Conservation (phyloP, 1,140 invertebrate genomes). For the Aphidius gifuensis region DNA sequence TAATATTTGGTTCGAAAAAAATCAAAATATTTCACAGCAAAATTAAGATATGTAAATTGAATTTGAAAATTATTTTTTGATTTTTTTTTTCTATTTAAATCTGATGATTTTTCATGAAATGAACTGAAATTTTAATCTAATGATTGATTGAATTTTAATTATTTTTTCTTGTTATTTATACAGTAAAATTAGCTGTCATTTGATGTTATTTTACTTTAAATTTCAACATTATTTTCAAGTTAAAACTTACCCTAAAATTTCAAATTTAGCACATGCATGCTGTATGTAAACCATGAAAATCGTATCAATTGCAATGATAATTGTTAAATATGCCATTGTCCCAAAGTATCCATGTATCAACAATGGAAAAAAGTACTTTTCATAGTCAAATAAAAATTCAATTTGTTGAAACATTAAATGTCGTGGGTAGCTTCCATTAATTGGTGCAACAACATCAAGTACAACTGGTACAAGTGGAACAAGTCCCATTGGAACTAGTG, state of each 20-base stretch:
- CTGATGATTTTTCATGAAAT: too few species aligned
- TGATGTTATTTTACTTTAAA: too few species aligned
- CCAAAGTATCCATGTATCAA: slow-evolving; percentile 34
- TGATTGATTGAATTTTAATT: too few species aligned
- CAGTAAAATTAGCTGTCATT: too few species aligned
- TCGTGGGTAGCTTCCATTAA: slow-evolving; percentile 23
- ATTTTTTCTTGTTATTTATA: too few species aligned
- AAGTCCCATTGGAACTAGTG: slow-evolving; percentile 30
- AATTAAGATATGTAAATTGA: too few species aligned
- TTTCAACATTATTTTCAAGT: too few species aligned
- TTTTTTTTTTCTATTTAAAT: too few species aligned
- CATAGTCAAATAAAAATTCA: slow-evolving; percentile 33
- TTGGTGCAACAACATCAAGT: slow-evolving; percentile 26
- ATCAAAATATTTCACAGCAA: too few species aligned
- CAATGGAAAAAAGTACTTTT: slow-evolving; percentile 33
- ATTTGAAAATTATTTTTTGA: too few species aligned
- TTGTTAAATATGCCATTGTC: slow-evolving; percentile 28
- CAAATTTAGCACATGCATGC: slow-evolving; percentile 33
- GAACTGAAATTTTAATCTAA: too few species aligned
- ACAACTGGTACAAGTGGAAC: slow-evolving; percentile 28
- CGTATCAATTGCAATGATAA: slow-evolving; percentile 33
- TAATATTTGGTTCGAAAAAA: too few species aligned
- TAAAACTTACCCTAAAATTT: slow-evolving; percentile 32
- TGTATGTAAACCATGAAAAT: slow-evolving; percentile 34
- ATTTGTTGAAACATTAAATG: slow-evolving; percentile 32